A percentile compares a stretch with the other conserved stretches of the same genome.
Conservation (phyloP, 2,113 vertebrate species). For the Cettia cetti region DNA sequence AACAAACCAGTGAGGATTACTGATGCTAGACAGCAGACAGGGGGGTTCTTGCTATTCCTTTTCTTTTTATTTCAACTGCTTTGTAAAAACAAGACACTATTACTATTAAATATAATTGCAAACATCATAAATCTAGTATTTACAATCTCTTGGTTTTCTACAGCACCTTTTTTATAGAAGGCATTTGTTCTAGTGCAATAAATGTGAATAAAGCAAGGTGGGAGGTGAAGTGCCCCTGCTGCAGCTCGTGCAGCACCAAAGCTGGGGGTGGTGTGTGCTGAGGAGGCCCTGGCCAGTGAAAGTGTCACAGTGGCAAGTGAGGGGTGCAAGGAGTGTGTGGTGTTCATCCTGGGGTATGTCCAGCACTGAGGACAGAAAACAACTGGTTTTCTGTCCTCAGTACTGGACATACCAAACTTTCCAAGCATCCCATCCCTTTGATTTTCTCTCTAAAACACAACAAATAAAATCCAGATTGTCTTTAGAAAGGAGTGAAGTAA, state of each 20-base stretch:
- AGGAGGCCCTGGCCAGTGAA: neutral
- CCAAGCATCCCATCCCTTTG: neutral
- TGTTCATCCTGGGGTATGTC: neutral
- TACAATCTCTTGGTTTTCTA: slow-evolving; percentile 11
- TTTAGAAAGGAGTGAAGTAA: neutral
- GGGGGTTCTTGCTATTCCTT: slow-evolving; percentile 55
- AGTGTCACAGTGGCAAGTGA: neutral
- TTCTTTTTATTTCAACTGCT: slow-evolving; percentile 47
- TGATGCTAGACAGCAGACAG: slow-evolving; percentile 77
- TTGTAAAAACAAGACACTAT: slow-evolving; percentile 54
- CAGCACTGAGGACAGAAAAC: neutral
- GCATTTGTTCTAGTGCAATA: neutral
- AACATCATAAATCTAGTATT: neutral
- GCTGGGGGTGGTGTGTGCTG: neutral
- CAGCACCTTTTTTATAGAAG: neutral
- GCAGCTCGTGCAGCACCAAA: neutral
- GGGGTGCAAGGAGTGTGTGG: neutral
- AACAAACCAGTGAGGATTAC: slow-evolving; percentile 79
- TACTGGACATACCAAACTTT: neutral
- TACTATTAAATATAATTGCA: slow-evolving; percentile 64
- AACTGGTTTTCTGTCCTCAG: too few species aligned
- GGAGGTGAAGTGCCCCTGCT: neutral
- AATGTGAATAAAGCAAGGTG: neutral
- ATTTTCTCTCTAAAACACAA: neutral
- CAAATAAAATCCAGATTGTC: neutral